A percentile compares a stretch with the other conserved stretches of the same genome.
phyloP scores from a whole-genome alignment of 2,113 vertebrate species.

The Pangasianodon gigas region DNA sequence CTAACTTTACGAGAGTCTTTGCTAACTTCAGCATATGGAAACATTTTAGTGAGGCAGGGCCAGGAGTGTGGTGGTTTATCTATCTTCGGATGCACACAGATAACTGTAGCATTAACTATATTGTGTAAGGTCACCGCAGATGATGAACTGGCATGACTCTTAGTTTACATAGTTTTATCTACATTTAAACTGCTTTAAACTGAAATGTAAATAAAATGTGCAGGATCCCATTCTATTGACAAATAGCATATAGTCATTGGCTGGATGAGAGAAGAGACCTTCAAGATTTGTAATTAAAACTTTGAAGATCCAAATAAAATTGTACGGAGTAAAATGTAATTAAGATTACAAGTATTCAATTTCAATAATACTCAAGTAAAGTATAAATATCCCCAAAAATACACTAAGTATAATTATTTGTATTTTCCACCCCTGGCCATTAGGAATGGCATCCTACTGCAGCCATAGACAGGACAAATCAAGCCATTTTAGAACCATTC shows the following conservation, averaged over 20 bases:
- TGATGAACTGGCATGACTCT: neutral
- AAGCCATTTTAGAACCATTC: constrained; percentile 15
- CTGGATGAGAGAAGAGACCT: neutral
- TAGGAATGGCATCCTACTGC: neutral
- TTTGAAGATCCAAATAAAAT: neutral
- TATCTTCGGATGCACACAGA: neutral
- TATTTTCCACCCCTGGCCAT: neutral
- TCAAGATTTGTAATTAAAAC: neutral
- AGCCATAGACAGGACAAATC: neutral
- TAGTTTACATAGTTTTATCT: neutral
- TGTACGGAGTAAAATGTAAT: neutral
- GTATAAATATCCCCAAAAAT: neutral
- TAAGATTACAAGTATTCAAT: neutral
- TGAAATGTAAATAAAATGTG: neutral
- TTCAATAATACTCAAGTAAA: neutral
- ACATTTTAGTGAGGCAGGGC: neutral
- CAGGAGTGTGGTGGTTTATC: neutral
- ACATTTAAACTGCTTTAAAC: neutral
- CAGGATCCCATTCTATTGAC: neutral
- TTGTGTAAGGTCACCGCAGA: too few relatives aligned
- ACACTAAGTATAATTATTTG: neutral
- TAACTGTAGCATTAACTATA: neutral
- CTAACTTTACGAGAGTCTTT: neutral
- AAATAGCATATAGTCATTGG: neutral
- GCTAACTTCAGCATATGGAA: neutral